A percentile compares a stretch with the other conserved stretches of the same genome.
phyloP scores from a whole-genome alignment of 1,140 invertebrate species.

The Diploscapter pachys region DNA sequence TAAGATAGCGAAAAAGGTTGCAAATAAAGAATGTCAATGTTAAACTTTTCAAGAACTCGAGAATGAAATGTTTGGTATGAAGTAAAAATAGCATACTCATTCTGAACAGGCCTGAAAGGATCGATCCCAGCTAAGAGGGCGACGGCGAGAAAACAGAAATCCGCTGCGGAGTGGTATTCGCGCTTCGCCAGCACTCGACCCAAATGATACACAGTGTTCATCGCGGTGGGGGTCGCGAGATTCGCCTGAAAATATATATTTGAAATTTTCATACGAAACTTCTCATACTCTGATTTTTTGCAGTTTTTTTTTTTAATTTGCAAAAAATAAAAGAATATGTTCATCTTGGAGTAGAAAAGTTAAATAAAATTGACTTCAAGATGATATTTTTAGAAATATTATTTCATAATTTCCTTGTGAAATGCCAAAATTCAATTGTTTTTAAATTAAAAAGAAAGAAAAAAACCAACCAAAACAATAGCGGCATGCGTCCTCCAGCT shows the following conservation, averaged over 20 bases:
- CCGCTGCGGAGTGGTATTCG: constrained; percentile 27
- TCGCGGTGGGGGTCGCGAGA: constrained; percentile 5
- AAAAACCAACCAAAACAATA: constrained; percentile 20
- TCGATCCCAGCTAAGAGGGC: constrained; percentile 26
- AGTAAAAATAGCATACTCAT: background rate
- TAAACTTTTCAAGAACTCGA: no score
- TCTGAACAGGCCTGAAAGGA: constrained; percentile 8
- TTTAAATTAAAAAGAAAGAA: no score
- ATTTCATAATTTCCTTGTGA: no score
- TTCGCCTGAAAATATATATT: constrained; percentile 3
- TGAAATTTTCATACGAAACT: background rate
- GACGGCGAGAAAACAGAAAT: constrained; percentile 31
- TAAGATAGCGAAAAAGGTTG: no score
- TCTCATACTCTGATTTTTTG: background rate
- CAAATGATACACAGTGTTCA: constrained; percentile 22
- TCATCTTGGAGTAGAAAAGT: background rate
- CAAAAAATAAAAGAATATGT: background rate
- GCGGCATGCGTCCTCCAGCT: constrained; percentile 29
- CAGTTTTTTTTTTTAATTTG: background rate
- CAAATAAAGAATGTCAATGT: no score
- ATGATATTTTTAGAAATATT: no score
- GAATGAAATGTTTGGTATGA: no score
- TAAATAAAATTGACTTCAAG: background rate
- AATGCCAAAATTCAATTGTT: no score
- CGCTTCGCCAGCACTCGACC: constrained; percentile 23